Evolutionary conservation across 2,888 invertebrate species (phyloP).

Genomic region (Lutraria lutraria): DNA sequence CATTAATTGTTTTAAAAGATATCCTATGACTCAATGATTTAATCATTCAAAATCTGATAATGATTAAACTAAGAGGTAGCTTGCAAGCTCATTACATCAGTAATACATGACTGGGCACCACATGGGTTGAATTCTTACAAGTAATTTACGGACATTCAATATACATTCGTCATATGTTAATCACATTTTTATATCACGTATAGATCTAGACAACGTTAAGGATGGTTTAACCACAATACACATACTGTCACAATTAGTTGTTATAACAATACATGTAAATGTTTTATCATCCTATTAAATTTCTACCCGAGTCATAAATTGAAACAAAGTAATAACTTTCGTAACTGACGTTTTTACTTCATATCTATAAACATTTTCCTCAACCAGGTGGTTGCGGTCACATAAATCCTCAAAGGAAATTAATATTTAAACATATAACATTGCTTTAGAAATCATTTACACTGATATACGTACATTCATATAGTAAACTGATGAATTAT

Average conservation of each 20-base stretch:
- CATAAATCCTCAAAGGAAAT: neutral
- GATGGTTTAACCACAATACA: neutral
- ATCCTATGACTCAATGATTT: neutral
- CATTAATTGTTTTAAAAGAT: no score
- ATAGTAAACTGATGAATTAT: neutral
- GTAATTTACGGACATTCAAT: neutral
- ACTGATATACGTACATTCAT: neutral
- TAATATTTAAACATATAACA: neutral
- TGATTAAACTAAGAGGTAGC: neutral
- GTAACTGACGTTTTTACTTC: neutral
- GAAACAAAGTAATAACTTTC: neutral
- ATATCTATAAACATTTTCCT: neutral
- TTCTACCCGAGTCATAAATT: conserved; percentile 11
- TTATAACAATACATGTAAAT: neutral
- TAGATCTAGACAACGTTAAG: neutral
- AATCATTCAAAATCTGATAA: neutral
- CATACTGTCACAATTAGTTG: neutral
- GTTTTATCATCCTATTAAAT: neutral
- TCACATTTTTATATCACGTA: neutral
- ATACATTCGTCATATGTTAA: conserved; percentile 1
- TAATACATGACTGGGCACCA: neutral
- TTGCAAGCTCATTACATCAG: conserved; percentile 12
- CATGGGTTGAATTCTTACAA: neutral
- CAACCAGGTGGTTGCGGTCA: conserved; percentile 12
- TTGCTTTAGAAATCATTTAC: neutral